phyloP scores from a whole-genome alignment of 2,797 vertebrate genomes.

The Artibeus jamaicensis region DNA sequence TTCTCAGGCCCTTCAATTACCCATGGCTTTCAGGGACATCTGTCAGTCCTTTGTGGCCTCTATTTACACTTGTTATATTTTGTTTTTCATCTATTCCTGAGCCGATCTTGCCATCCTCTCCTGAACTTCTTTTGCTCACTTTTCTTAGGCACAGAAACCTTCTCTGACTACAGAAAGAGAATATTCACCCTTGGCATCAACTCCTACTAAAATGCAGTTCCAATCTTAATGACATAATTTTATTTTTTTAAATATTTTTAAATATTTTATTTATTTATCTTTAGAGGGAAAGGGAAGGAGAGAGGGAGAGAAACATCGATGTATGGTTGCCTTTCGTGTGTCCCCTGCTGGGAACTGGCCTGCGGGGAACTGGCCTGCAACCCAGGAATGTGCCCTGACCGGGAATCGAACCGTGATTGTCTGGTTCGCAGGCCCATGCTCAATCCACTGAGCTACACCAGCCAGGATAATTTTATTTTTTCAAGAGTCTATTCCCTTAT shows the following conservation, averaged over 20 bases:
- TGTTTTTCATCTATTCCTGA: not conserved
- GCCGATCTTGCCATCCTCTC: not conserved
- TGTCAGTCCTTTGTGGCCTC: not conserved
- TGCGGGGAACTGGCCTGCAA: too few species aligned
- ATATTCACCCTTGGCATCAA: not conserved
- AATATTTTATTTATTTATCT: too few species aligned
- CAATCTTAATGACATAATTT: not conserved
- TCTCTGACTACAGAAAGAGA: not conserved
- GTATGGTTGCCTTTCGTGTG: too few species aligned
- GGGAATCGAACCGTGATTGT: too few species aligned
- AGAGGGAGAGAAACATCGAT: too few species aligned
- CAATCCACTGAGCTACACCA: too few species aligned
- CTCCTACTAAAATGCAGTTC: not conserved
- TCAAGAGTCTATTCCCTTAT: not conserved
- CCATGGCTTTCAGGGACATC: not conserved
- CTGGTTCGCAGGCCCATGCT: too few species aligned
- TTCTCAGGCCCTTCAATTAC: not conserved
- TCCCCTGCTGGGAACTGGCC: too few species aligned
- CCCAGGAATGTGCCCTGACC: too few species aligned
- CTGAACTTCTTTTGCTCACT: not conserved
- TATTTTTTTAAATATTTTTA: constrained; percentile 13
- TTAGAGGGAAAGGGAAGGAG: too few species aligned
- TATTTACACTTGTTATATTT: not conserved
- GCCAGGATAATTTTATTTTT: too few species aligned
- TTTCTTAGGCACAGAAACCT: not conserved